These are phyloP conservation scores for Paramormyrops kingsleyae DNA, from an alignment of 2,113 vertebrate genomes.

Conservation along the genomic window DNA sequence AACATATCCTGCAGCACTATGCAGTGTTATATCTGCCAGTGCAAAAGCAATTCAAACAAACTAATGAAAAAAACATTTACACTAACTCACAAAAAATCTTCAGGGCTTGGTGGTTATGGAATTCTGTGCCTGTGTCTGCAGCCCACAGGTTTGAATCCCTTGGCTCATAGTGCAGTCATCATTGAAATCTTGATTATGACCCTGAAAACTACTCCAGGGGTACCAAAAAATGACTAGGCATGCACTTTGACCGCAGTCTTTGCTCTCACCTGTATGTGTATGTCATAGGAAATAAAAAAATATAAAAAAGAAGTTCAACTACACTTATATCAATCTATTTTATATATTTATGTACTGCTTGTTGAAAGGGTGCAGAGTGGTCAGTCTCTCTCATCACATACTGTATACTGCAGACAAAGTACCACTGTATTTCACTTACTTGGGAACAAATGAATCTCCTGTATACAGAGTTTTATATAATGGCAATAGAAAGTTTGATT, in stretches of 20 bases:
- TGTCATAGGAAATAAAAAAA: background rate
- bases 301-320: background rate
- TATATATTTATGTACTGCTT: background rate
- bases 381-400: background rate
- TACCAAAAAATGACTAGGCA: background rate
- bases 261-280: background rate
- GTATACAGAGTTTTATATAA: background rate
- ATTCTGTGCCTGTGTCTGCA: background rate
- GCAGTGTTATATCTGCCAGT: background rate
- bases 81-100: background rate
- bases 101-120: background rate
- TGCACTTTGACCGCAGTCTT: background rate
- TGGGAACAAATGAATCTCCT: background rate
- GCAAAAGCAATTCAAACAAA: background rate
- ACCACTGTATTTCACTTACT: background rate
- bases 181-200: background rate
- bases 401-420: background rate
- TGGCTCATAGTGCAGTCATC: background rate
- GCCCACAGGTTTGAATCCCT: background rate
- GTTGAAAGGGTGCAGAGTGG: background rate
- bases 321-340: background rate
- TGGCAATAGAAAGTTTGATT: background rate
- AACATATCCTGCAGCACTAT: background rate
- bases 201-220: background rate
- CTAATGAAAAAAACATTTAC: background rate